phyloP scores from a whole-genome alignment of 2,888 invertebrate species.

The Candidula unifasciata region DNA sequence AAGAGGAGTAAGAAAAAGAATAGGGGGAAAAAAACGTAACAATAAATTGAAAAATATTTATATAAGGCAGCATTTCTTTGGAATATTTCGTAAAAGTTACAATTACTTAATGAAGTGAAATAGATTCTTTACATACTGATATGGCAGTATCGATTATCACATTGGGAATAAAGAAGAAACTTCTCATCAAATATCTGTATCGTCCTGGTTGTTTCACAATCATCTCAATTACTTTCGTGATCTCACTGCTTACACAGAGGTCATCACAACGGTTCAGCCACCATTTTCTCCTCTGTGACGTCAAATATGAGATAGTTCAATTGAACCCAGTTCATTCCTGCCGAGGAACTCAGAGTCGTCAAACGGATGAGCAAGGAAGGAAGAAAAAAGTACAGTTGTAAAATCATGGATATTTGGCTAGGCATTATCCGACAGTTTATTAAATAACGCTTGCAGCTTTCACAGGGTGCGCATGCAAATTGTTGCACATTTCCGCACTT shows the following conservation, averaged over 20 bases:
- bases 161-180: constrained; percentile 1
- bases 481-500: constrained; percentile 25
- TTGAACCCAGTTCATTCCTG: background rate
- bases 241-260: too few relatives aligned
- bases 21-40: too few relatives aligned
- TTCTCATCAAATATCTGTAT: background rate
- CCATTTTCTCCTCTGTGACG: background rate
- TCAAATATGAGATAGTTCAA: background rate
- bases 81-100: too few relatives aligned
- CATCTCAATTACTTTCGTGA: background rate
- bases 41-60: too few relatives aligned
- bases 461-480: constrained; percentile 24
- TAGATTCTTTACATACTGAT: background rate
- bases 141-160: constrained; percentile 25
- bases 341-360: background rate
- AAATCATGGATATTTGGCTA: constrained; percentile 12
- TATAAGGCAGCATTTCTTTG: too few relatives aligned
- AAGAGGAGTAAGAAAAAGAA: too few relatives aligned
- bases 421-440: constrained; percentile 11
- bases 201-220: background rate
- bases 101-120: background rate
- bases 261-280: background rate
- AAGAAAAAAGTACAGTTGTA: background rate
- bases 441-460: constrained; percentile 20
- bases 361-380: background rate